These are phyloP conservation scores for Electrophaes corylata DNA, from an alignment of 2,888 invertebrate species.

Conservation along the genomic window DNA sequence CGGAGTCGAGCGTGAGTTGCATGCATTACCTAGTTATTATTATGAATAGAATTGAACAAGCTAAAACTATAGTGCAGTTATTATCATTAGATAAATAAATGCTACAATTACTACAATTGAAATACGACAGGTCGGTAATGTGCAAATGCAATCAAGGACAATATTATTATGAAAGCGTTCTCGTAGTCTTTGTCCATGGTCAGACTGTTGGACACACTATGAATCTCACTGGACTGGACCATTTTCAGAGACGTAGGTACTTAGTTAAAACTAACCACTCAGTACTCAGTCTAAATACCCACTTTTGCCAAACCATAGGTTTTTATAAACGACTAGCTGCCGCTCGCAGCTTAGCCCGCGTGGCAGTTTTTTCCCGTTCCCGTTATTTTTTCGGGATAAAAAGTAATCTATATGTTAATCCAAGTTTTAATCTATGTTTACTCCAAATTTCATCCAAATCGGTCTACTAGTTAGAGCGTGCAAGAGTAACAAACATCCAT, in stretches of 20 bases:
- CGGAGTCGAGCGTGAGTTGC: too few relatives aligned
- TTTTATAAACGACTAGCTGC: too few relatives aligned
- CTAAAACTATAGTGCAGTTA: background rate
- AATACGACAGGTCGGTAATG: constrained; percentile 37
- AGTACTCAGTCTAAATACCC: too few relatives aligned
- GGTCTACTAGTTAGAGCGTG: too few relatives aligned
- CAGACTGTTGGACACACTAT: constrained; percentile 37
- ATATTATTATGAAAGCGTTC: constrained; percentile 42
- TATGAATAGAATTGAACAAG: background rate
- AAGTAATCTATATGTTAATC: too few relatives aligned
- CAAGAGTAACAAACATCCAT: too few relatives aligned
- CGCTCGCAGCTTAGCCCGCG: too few relatives aligned
- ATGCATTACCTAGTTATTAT: background rate
- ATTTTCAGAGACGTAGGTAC: background rate
- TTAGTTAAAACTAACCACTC: background rate
- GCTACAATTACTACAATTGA: constrained; percentile 36
- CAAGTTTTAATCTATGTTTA: too few relatives aligned
- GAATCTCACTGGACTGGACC: constrained; percentile 19
- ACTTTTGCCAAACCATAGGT: too few relatives aligned
- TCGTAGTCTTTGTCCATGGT: constrained; percentile 36
- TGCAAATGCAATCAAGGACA: constrained; percentile 61
- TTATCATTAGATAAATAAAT: constrained; percentile 44
- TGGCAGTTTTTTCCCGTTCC: too few relatives aligned
- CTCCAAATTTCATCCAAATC: too few relatives aligned
- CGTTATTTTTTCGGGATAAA: too few relatives aligned